Base-by-base conservation (phyloP, 2,113 vertebrate species). In the Gobiocypris rarus region DNA sequence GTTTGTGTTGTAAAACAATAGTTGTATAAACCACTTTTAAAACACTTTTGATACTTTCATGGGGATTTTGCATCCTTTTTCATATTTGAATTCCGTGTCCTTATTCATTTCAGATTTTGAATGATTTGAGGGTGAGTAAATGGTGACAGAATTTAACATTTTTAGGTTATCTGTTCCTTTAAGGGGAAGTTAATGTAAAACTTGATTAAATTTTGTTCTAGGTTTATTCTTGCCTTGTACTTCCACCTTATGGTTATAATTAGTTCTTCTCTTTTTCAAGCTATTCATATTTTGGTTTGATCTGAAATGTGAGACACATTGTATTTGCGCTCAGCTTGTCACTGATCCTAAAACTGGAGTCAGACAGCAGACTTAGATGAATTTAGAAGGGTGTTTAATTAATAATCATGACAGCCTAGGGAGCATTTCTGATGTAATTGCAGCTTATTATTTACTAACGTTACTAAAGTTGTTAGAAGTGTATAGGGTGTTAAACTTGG, bases 331-430 rank as follows among this genome's bases (percentile, higher is more conserved):
- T 19, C 24, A 9, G 38, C 54, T 34, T 45, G 38, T 63, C 56
- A 61, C 38, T 83, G 70, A 63, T 61, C 11, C 70, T 83, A 50
- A 83, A 74, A 75, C 82, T 28, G 56, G 56, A 19, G 38, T 61
- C 56, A 83, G 56, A 83, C 19, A 22, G 19, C 56, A 75, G 26
- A 54, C 28, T 19, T 50, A 38, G 45, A 63, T 75, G 58, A 50
- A 61, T 73, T 22, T 15, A 63, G 56, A 83, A 63, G 56, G 70
- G 41, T 24, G 59, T 75, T 83, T 56, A 83, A 83, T 83, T 83
- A 83, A 83, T 83, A 73, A 83, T 75, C 26, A 56, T 61, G 19
- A 52, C 52, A 83, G 58, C 81, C 70, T 50, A 17, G 41, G 43
- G 69, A 74, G 38, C 54, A 63, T 48, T 83, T 45, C 58, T 75